Conservation (phyloP, 1,140 invertebrate genomes). For the Phthorimaea operculella region DNA sequence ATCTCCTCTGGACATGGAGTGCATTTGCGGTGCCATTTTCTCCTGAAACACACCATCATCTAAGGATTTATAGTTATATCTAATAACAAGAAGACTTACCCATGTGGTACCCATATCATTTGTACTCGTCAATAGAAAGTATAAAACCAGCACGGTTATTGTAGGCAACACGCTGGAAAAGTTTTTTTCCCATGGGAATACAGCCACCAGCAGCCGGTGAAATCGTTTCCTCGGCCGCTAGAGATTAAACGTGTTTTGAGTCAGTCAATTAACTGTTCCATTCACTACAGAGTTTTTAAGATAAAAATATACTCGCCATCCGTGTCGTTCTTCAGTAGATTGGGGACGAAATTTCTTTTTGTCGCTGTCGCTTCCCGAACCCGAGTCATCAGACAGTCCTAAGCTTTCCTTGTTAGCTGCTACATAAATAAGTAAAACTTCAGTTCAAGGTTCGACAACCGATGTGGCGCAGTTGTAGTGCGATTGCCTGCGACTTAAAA, state of each 20-base stretch:
- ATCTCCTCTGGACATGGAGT: slow-evolving; percentile 5
- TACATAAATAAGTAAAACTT: neutral
- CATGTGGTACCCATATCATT: too few relatives aligned
- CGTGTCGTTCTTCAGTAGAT: neutral
- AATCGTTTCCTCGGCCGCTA: neutral
- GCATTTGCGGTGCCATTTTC: slow-evolving; percentile 49
- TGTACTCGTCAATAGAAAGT: too few relatives aligned
- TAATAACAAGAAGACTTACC: too few relatives aligned
- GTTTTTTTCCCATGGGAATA: neutral
- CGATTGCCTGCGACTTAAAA: too few relatives aligned
- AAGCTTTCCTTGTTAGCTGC: neutral
- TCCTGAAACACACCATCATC: slow-evolving; percentile 25
- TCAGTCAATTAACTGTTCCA: too few relatives aligned
- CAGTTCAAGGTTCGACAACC: too few relatives aligned
- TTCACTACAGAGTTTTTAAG: too few relatives aligned
- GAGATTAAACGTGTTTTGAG: neutral
- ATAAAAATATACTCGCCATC: neutral
- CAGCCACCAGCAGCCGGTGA: neutral
- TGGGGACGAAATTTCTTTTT: neutral
- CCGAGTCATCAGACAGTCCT: neutral
- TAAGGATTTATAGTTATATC: neutral
- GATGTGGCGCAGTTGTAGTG: too few relatives aligned
- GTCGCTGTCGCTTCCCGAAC: too few relatives aligned
- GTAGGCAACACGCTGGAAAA: too few relatives aligned
- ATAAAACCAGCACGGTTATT: too few relatives aligned